Base-by-base conservation (phyloP, 2,797 vertebrate species). In the Psittacula derbiana region DNA sequence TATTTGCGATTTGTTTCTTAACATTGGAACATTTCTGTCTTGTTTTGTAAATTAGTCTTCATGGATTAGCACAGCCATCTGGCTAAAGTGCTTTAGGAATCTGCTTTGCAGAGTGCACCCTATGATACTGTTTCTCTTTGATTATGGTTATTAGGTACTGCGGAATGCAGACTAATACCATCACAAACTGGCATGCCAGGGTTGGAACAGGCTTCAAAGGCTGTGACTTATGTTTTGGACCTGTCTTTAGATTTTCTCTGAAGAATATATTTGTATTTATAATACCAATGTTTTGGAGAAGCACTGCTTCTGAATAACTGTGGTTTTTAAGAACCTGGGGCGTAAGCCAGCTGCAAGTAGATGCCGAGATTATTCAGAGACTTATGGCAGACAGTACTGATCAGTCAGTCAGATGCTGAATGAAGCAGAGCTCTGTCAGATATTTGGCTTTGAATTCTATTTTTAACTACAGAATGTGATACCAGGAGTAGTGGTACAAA, bases 11-110 rank as follows among this genome's bases (percentile, higher is more conserved):
- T 78, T 88, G 67, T 88, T 91, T 92, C 74, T 94, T 87, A 85
- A 91, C 67, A 57, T 47, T 90, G 79, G 72, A 93, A 91, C 19
- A 47, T 75, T 92, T 92, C 92, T 49, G 41, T 61, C 73, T 91
- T 86, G 64, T 84, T 96, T 95, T 84, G 67, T 84, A 88, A 91
- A 91, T 90, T 66, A 93, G 61, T 86, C 80, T 91, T 95, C 66
- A 27, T 55, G 71, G 58, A 84, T 88, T 84, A 96, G 50, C 41
- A 78, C 53, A 81, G 64, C 80, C 94, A 88, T 91, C 91, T 95
- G 91, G 76, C 81, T 90, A 18, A 92, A 94, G 50, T 73, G 80
- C 36, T 86, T 76, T 36, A 55, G 50, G 80, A 91, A 79, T 94
- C 62, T 86, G 85, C 52, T 89, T 86, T 73, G 76, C 73, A 67